Evolutionary conservation across 2,797 vertebrate genomes (phyloP).

Genomic region (Molossus molossus): DNA sequence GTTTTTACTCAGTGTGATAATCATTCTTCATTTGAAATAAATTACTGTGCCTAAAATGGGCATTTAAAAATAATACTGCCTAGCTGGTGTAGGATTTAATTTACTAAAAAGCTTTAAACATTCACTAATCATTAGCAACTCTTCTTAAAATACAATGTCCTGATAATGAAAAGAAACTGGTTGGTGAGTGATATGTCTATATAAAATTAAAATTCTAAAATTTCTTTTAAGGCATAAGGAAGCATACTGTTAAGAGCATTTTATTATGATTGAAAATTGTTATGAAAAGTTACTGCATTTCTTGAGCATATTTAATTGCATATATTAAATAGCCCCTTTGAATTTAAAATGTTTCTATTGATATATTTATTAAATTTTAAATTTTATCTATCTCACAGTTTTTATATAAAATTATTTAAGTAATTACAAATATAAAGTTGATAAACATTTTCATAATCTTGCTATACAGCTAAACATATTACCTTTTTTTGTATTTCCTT

Average conservation of each 20-base stretch:
- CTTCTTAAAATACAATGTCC: not conserved
- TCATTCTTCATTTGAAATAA: slow-evolving; percentile 38
- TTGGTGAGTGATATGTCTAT: not conserved
- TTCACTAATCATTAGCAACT: slow-evolving; percentile 28
- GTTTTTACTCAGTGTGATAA: not conserved
- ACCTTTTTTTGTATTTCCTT: slow-evolving; percentile 34
- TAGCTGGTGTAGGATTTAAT: not conserved
- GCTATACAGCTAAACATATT: not conserved
- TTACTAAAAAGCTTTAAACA: slow-evolving; percentile 35
- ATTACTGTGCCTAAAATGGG: not conserved
- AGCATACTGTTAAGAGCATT: not conserved
- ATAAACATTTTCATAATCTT: not conserved
- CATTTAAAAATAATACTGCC: slow-evolving; percentile 45
- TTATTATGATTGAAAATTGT: slow-evolving; percentile 21
- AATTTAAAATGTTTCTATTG: slow-evolving; percentile 3
- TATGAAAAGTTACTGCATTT: slow-evolving; percentile 25
- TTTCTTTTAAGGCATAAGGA: not conserved
- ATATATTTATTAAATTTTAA: slow-evolving; percentile 19
- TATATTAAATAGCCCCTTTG: slow-evolving; percentile 32
- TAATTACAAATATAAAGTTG: not conserved
- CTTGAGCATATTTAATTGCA: slow-evolving; percentile 34
- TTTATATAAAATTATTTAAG: slow-evolving; percentile 51
- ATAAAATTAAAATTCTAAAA: not conserved
- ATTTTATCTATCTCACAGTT: not conserved
- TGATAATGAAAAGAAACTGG: slow-evolving; percentile 50